Evolutionary conservation across 2,888 invertebrate genomes (phyloP).

Genomic region (Liposcelis brunnea): DNA sequence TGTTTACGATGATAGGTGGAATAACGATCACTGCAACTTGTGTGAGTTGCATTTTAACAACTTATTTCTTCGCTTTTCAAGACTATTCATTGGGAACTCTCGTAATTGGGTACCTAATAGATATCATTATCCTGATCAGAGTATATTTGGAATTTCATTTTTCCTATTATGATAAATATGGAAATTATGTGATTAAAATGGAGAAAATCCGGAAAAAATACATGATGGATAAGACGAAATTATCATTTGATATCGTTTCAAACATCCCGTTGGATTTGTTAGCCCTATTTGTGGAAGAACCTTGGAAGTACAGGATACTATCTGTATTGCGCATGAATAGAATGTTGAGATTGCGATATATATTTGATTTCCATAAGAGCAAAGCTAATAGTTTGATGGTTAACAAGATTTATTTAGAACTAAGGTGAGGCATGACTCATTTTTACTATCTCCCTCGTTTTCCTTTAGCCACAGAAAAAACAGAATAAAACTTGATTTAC

Average conservation of each 20-base stretch:
- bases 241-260: background rate
- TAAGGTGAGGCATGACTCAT: no score
- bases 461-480: no score
- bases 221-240: background rate
- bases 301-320: background rate
- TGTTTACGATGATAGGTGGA: slow-evolving; percentile 17
- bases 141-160: slow-evolving; percentile 31
- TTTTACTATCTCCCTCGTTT: no score
- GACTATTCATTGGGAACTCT: background rate
- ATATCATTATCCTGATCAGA: slow-evolving; percentile 30
- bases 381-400: slow-evolving; percentile 29
- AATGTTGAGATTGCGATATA: slow-evolving; percentile 29
- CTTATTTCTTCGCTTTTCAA: slow-evolving; percentile 34
- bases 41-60: slow-evolving; percentile 29
- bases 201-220: slow-evolving; percentile 1
- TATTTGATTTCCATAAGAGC: slow-evolving; percentile 30
- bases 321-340: slow-evolving; percentile 29
- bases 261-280: no score
- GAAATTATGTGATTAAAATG: slow-evolving; percentile 29
- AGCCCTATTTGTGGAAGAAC: background rate
- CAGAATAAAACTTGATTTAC: no score
- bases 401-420: slow-evolving; percentile 29
- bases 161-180: slow-evolving; percentile 33
- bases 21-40: slow-evolving; percentile 28
- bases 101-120: slow-evolving; percentile 18